These are phyloP conservation scores for Xenotilapia caudafasciata DNA, from an alignment of 2,113 vertebrate species.

Conservation along the genomic window DNA sequence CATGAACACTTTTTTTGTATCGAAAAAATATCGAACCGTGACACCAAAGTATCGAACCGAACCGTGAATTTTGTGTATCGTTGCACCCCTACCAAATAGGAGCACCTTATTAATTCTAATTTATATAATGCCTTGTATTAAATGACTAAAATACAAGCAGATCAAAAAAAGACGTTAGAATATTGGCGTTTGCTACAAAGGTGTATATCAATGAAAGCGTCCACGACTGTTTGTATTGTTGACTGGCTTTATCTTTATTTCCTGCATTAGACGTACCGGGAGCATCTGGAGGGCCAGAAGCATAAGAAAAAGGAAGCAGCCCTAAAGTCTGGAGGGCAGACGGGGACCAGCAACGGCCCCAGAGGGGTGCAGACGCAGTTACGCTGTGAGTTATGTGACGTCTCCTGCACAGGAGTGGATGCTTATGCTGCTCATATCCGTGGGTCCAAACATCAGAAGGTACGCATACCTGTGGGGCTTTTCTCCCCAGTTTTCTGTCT, in stretches of 20 bases:
- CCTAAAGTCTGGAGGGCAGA: slow-evolving; percentile 61
- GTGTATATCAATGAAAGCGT: background rate
- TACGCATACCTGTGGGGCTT: background rate
- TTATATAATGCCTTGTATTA: background rate
- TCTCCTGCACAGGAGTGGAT: slow-evolving; percentile 75
- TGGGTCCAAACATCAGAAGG: slow-evolving; percentile 78
- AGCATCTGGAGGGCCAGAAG: slow-evolving; percentile 81
- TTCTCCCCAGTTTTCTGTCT: background rate
- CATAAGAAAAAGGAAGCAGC: slow-evolving; percentile 80
- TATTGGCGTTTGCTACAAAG: background rate
- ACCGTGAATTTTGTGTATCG: too few species aligned
- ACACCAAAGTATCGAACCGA: too few species aligned
- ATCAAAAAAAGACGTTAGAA: background rate
- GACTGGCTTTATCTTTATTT: background rate
- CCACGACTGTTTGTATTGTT: background rate
- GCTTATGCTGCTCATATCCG: slow-evolving; percentile 66
- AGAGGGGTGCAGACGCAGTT: slow-evolving; percentile 67
- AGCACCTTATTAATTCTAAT: background rate
- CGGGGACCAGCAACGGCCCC: slow-evolving; percentile 42
- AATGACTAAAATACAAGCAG: background rate
- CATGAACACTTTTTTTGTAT: too few species aligned
- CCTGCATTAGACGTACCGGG: slow-evolving; percentile 71
- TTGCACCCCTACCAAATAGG: background rate
- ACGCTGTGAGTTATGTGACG: slow-evolving; percentile 76
- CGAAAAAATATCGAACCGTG: too few species aligned